These are phyloP conservation scores for Chiloscyllium punctatum DNA, from an alignment of 2,797 vertebrate genomes.

Conservation along the genomic window DNA sequence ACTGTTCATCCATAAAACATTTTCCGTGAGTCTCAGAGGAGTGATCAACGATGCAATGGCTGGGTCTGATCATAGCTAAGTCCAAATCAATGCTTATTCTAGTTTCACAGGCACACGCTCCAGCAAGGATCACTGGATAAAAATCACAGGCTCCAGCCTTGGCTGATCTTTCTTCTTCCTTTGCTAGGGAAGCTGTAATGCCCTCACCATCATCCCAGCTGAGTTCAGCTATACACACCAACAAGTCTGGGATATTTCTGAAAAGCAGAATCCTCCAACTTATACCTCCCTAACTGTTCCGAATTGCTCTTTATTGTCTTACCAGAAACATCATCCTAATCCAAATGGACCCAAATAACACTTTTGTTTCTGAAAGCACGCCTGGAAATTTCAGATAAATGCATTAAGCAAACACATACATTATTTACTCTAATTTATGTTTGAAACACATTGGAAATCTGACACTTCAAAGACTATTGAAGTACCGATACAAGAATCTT, in stretches of 20 bases:
- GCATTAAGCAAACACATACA: not conserved
- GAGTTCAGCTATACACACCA: not conserved
- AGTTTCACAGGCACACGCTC: not conserved
- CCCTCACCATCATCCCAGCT: not conserved
- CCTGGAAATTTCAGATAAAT: not conserved
- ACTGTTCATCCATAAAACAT: not conserved
- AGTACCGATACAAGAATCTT: not conserved
- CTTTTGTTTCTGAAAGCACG: too few species aligned
- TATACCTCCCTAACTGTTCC: not conserved
- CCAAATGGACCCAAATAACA: not conserved
- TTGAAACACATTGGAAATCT: not conserved
- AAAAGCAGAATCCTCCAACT: not conserved
- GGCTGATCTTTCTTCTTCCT: not conserved
- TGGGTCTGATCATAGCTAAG: not conserved
- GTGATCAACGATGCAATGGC: not conserved
- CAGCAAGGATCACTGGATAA: not conserved
- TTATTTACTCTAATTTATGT: not conserved
- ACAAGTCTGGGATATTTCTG: not conserved
- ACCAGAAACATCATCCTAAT: constrained; percentile 4
- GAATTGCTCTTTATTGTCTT: not conserved
- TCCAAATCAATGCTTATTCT: not conserved
- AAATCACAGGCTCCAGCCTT: not conserved
- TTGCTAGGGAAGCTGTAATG: too few species aligned
- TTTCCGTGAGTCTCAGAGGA: not conserved
- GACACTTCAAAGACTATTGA: not conserved